Evolutionary conservation across 2,113 vertebrate species (phyloP), one percentile per base, ranked within the genome.

Genomic region (Naja naja): DNA sequence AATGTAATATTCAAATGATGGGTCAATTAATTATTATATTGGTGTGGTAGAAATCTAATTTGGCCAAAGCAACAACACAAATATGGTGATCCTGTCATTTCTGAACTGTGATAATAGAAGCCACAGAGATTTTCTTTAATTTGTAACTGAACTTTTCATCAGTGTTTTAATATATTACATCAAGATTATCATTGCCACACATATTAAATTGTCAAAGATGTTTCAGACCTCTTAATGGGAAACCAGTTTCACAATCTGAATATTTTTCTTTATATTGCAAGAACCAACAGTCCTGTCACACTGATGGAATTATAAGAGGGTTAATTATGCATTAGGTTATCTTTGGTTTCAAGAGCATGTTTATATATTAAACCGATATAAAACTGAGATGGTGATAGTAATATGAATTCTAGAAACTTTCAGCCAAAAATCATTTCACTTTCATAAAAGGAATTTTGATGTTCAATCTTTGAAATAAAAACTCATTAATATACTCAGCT

Each of bases 391-490:
- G 25, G 90, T 89, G 92, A 69, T 91, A 87, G 85, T 54, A 91
- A 3, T 85, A 81, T 92, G 64, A 89, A 91, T 54, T 97, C 96
- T 92, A 85, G 89, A 96, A 96, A 86, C 81, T 89, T 93, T 93
- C 90, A 93, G 89, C 87, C 25, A 60, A 87, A 95, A 94, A 93
- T 87, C 93, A 16, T 47, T 94, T 86, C 86, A n/a, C 92, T 95
- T 96, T 94, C 96, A 97, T 96, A 93, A 94, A 92, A 89, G 88
- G 92, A 95, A 96, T 91, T 93, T 93, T 96, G 94, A 94, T 96
- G 94, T 96, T 95, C 43, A 69, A 85, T 96, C 96, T 94, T 27
- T 85, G 92, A 97, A 97, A 95, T 94, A 92, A 90, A 97, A 96
- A 92, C 92, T 96, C 93, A 94, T 94, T 23, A 0, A 87, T 81